Conservation (phyloP, 2,888 invertebrate genomes). For the Germaria angustata region DNA sequence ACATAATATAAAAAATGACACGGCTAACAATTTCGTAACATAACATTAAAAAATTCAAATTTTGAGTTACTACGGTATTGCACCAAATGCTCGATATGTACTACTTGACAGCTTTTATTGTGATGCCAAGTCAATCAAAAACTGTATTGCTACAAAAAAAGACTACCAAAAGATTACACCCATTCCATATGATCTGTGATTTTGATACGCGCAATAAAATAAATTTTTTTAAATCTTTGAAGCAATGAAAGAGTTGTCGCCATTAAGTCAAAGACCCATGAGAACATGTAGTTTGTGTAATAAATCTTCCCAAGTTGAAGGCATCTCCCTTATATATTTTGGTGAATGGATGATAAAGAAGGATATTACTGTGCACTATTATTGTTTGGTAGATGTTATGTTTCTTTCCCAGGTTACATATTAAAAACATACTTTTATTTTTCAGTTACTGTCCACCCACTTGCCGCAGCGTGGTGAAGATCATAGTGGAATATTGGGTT, state of each 20-base stretch:
- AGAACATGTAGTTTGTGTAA: conserved; percentile 49
- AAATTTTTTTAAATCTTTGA: too few relatives aligned
- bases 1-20: too few relatives aligned
- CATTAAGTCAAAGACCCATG: not conserved
- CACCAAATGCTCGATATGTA: too few relatives aligned
- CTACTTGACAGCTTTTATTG: too few relatives aligned
- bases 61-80: too few relatives aligned
- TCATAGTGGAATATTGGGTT: conserved; percentile 87
- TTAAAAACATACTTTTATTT: not conserved
- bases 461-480: conserved; percentile 86
- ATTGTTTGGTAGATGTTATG: conserved; percentile 72
- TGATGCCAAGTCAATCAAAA: too few relatives aligned
- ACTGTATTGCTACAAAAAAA: too few relatives aligned
- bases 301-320: conserved; percentile 15
- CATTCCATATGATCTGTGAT: too few relatives aligned
- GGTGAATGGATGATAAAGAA: conserved; percentile 75
- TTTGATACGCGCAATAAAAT: too few relatives aligned
- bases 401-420: not conserved
- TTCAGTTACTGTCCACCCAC: conserved; percentile 85
- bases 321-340: conserved; percentile 67
- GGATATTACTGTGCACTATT: conserved; percentile 74
- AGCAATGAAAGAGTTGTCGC: not conserved
- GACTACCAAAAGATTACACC: too few relatives aligned
- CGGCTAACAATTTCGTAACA: too few relatives aligned
- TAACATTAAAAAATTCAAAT: too few relatives aligned